Percentiles rank a stretch among this genome's conserved stretches.
These are phyloP conservation scores for Pseudorectes ferrugineus DNA, from an alignment of 2,113 vertebrate species.

Conservation along the genomic window DNA sequence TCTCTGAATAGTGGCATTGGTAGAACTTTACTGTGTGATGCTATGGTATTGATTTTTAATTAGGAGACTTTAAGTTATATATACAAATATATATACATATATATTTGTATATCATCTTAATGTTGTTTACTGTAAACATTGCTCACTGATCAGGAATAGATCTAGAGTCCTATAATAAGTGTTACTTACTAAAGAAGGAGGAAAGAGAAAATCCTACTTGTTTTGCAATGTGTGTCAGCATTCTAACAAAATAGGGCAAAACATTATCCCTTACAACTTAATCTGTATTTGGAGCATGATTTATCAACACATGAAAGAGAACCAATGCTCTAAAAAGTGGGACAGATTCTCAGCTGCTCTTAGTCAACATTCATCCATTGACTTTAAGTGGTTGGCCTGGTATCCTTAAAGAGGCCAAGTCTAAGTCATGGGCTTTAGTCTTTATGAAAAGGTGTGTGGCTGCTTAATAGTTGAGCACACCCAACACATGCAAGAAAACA, in stretches of 20 bases:
- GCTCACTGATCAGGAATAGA: not conserved
- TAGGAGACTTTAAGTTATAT: not conserved
- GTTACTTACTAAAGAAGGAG: not conserved
- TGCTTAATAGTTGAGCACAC: not conserved
- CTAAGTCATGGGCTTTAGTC: not conserved
- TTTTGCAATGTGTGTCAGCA: not conserved
- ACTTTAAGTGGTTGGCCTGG: not conserved
- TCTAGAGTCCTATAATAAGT: not conserved
- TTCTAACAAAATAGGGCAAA: not conserved
- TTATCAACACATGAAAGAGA: not conserved
- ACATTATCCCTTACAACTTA: not conserved
- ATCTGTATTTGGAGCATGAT: not conserved
- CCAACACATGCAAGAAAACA: not conserved
- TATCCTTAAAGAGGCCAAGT: not conserved
- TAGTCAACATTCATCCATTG: not conserved
- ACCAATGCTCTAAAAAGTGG: not conserved
- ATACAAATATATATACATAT: not conserved
- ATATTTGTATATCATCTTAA: not conserved
- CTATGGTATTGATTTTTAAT: not conserved
- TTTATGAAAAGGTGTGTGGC: not conserved
- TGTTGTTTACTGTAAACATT: not conserved
- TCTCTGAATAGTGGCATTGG: not conserved
- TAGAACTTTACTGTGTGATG: not conserved
- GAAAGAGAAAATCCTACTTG: not conserved
- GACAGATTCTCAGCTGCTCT: not conserved